Base-by-base conservation (phyloP, 2,113 vertebrate species). In the Scartelaos histophorus region DNA sequence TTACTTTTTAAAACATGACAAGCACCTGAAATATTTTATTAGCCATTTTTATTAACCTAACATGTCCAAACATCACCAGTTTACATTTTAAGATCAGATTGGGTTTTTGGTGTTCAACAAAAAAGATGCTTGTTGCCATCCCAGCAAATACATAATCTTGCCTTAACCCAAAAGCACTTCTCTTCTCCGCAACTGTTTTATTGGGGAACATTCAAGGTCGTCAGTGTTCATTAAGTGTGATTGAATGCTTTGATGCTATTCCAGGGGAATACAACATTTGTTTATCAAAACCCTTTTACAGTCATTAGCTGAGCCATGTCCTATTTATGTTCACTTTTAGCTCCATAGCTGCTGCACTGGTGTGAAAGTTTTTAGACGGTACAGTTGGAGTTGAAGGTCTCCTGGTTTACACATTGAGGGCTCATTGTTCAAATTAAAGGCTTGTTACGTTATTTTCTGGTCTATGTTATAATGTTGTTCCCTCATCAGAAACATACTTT, bases 201-300 rank as follows among this genome's bases (percentile, higher is more conserved):
- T 80, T 83, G 57, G 58, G 15, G 74, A 84, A 82, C 71, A 78
- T 66, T 89, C 88, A 87, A 88, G 85, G 88, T 75, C 65, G 6
- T 75, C 68, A 56, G 62, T 73, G 78, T 87, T 85, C 62, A 76
- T 91, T 87, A 83, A 73, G 70, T 78, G 69, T 86, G 84, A 87
- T 86, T 85, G 76, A 81, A 75, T 29, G 74, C 86, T 91, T 92
- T 91, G 87, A 90, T 90, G 84, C 75, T 29, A 77, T 90, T 88
- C 88, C 90, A 87, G 64, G 84, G 87, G 88, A 91, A 91, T 90
- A 80, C 75, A 79, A 81, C 73, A 84, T 89, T 89, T 86, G 84
- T 82, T 91, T 82, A 87, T 87, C 65, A 82, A 86, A 83, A 67
- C 69, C 70, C 73, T 85, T 84, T 80, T 77, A 69, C 76, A 79